Percentiles rank a stretch among this genome's conserved stretches.
Evolutionary conservation across 1,140 invertebrate genomes (phyloP).

Genomic region (Trichogramma pretiosum): DNA sequence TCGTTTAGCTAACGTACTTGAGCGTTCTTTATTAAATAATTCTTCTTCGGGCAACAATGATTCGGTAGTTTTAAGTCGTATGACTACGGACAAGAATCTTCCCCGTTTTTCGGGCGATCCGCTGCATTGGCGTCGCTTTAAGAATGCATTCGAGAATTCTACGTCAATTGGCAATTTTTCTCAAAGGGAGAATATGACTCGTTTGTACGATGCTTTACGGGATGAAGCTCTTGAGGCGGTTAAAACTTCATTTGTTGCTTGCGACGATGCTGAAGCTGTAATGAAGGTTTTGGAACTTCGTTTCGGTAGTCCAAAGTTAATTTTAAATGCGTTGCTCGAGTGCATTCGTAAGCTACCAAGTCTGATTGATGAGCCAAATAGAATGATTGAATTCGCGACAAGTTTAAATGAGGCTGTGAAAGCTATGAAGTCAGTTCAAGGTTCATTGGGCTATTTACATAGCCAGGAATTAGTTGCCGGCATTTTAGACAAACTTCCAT

Average conservation of each 20-base stretch:
- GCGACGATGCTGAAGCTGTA: background rate
- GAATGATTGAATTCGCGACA: background rate
- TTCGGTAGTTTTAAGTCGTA: background rate
- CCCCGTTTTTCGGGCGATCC: background rate
- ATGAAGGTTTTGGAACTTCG: constrained; percentile 4
- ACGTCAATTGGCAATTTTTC: background rate
- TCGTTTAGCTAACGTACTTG: too few relatives aligned
- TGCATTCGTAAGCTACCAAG: background rate
- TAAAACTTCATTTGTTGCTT: background rate
- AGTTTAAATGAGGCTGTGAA: background rate
- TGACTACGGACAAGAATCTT: background rate
- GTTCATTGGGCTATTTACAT: background rate
- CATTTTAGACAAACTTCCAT: background rate
- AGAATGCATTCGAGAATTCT: background rate
- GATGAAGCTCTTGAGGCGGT: background rate
- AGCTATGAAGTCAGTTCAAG: background rate
- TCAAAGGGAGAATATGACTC: background rate
- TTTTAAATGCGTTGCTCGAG: background rate
- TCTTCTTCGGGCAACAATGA: too few relatives aligned
- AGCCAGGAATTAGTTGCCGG: background rate
- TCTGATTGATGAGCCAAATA: background rate
- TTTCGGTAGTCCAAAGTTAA: background rate
- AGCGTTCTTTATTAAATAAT: too few relatives aligned
- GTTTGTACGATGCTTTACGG: background rate
- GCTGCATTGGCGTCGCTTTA: background rate